Evolutionary conservation across 2,113 vertebrate genomes (phyloP).

Genomic region (Rattus rattus): DNA sequence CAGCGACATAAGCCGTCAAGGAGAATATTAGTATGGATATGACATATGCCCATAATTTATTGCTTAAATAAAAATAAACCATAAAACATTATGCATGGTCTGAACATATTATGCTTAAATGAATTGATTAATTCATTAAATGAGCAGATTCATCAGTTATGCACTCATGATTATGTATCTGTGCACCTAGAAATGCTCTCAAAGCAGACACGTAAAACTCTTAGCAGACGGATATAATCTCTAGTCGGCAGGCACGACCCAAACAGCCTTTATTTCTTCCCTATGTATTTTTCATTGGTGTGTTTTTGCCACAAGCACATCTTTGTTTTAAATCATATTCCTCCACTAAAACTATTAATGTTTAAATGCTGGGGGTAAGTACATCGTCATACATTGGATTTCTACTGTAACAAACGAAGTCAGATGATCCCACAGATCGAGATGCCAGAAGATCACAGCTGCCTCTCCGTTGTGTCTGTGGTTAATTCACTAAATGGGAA

Average conservation of each 20-base stretch:
- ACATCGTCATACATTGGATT: not conserved
- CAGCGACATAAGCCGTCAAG: not conserved
- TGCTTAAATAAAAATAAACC: not conserved
- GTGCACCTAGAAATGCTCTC: not conserved
- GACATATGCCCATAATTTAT: not conserved
- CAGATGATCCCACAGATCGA: not conserved
- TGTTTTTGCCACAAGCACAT: not conserved
- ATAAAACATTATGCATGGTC: not conserved
- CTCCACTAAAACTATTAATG: not conserved
- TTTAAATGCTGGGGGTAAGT: not conserved
- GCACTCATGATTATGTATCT: not conserved
- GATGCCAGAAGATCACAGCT: not conserved
- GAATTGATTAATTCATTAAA: not conserved
- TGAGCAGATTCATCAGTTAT: not conserved
- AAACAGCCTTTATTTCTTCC: not conserved
- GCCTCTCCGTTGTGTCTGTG: not conserved
- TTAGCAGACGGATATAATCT: not conserved
- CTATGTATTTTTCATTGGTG: not conserved
- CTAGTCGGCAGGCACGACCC: not conserved
- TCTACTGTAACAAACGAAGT: not conserved
- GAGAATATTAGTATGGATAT: not conserved
- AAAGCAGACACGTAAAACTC: not conserved
- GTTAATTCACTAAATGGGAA: not conserved
- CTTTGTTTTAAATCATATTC: not conserved
- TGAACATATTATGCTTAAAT: not conserved